Evolutionary conservation across 1,140 invertebrate genomes (phyloP), one percentile per base, ranked within the genome.

Genomic region (Wiebesia pumilae): DNA sequence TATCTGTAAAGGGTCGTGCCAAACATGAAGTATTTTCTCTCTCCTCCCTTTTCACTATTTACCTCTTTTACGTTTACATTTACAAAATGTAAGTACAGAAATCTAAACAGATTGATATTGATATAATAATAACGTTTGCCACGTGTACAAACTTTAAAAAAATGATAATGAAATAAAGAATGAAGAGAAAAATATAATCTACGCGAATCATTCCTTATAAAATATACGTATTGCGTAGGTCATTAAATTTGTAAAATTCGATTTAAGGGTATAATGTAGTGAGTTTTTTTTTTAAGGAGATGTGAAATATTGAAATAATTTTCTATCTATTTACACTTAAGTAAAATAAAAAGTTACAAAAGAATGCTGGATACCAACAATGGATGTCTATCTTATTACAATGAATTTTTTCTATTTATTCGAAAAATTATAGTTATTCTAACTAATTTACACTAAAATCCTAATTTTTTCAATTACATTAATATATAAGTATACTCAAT

Each of bases 11-110:
- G 30, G 16, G 51, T 77, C 51, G 27, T 85, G 83, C 62, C 21
- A 67, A 83, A 14, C 21, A 30, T 62, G 77, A 62, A 67, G 14
- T 14, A 21, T 43, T 82, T 30, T 73, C 21, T 80, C 79, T 40
- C 40, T 43, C 43, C 69, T 16, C 69, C 65, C 33, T 62, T 47
- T 47, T 35, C 19, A 65, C 40, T 77, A 62, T 27, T 75, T 80
- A 80, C 69, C 9, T 85, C 77, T 69, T 51, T 80, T 54, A 62
- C 47, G 33, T 33, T 80, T 81, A 86, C 84, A 86, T 86, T 86
- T 75, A 86, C 84, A 58, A 86, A 86, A 86, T 86, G 79, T 86
- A 86, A 86, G 79, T 81, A 81, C 51, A 4, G 27, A 80, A 81
- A 86, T 81, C 30, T 81, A 62, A 80, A 81, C 33, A 85, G 78